A percentile compares a stretch with the other conserved stretches of the same genome.
Conservation (phyloP, 2,888 invertebrate species). For the Sericinus montela region DNA sequence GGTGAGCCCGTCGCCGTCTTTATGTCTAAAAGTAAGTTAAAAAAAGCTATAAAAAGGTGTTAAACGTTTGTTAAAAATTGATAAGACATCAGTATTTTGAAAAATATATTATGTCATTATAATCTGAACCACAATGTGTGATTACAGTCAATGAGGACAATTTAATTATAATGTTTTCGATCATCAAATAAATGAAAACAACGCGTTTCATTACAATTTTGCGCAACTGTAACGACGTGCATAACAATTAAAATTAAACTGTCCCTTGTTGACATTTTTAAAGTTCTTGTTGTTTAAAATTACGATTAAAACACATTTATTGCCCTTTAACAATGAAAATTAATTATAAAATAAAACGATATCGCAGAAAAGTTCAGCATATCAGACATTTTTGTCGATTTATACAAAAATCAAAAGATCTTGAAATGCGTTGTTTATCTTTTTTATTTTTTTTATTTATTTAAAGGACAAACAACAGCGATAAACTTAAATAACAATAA, state of each 20-base stretch:
- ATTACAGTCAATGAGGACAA: constrained; percentile 1
- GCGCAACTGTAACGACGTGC: constrained; percentile 8
- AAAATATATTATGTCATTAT: constrained; percentile 14
- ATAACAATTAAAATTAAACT: constrained; percentile 15
- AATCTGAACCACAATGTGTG: constrained; percentile 2
- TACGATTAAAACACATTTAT: constrained; percentile 15
- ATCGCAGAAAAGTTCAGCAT: not conserved
- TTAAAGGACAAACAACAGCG: too few relatives aligned
- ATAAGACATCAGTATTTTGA: not conserved
- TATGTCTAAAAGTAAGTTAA: too few relatives aligned
- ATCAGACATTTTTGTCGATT: not conserved
- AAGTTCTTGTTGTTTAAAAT: constrained; percentile 6
- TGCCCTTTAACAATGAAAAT: constrained; percentile 10
- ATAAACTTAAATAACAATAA: too few relatives aligned
- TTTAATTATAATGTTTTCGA: constrained; percentile 9
- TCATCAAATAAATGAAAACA: constrained; percentile 17
- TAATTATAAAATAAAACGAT: constrained; percentile 1
- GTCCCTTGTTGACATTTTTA: constrained; percentile 16
- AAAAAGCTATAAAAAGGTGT: too few relatives aligned
- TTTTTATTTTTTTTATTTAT: too few relatives aligned
- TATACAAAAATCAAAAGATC: not conserved
- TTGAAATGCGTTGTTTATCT: too few relatives aligned
- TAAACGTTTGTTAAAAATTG: too few relatives aligned
- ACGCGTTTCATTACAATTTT: constrained; percentile 9
- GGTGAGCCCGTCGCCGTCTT: too few relatives aligned